Evolutionary conservation across 2,888 invertebrate genomes (phyloP).

Genomic region (Cheilosia vernalis): DNA sequence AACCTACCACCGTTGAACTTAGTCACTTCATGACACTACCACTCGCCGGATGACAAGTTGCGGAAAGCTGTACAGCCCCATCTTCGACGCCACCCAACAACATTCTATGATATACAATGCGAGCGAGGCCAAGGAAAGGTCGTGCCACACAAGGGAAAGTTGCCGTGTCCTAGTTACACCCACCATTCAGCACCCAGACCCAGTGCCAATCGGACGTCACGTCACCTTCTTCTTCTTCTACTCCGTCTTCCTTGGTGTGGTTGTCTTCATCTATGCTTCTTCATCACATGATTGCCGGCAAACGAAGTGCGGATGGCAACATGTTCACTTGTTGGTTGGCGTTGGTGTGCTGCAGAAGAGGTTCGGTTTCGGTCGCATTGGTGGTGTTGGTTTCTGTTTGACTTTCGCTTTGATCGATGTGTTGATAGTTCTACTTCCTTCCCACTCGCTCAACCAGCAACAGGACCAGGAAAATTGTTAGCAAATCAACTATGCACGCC

Average conservation of each 20-base stretch:
- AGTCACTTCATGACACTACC: slow-evolving; percentile 61
- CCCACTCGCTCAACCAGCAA: slow-evolving; percentile 31
- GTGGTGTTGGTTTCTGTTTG: slow-evolving; percentile 68
- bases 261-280: not conserved
- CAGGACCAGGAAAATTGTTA: slow-evolving; percentile 43
- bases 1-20: slow-evolving; percentile 38
- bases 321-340: slow-evolving; percentile 65
- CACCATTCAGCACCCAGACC: slow-evolving; percentile 42
- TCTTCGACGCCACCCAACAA: slow-evolving; percentile 30
- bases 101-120: slow-evolving; percentile 49
- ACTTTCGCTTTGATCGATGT: slow-evolving; percentile 74
- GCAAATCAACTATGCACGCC: slow-evolving; percentile 56
- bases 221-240: slow-evolving; percentile 44
- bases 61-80: slow-evolving; percentile 55
- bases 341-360: slow-evolving; percentile 12
- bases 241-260: not conserved
- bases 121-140: slow-evolving; percentile 47
- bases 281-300: not conserved
- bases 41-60: slow-evolving; percentile 72
- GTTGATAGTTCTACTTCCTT: slow-evolving; percentile 74
- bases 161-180: slow-evolving; percentile 47
- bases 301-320: slow-evolving; percentile 58
- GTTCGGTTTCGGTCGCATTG: slow-evolving; percentile 18
- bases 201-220: slow-evolving; percentile 67
- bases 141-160: slow-evolving; percentile 58